Percentiles rank a stretch among this genome's conserved stretches.
Conservation (phyloP, 2,797 vertebrate species). For the Monodelphis domestica region DNA sequence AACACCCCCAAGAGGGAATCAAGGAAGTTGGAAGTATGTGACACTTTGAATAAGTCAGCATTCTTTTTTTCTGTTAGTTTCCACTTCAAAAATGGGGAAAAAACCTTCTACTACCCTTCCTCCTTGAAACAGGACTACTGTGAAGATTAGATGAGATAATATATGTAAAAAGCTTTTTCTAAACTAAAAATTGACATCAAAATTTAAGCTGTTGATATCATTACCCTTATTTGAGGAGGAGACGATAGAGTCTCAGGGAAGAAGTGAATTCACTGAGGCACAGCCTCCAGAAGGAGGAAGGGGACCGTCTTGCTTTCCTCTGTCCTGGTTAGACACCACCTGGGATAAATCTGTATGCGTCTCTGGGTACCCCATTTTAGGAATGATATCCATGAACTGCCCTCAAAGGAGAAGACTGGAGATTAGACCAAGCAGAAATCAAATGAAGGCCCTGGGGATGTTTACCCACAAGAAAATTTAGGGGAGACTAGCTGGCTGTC, state of each 20-base stretch:
- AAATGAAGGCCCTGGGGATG: too few relatives aligned
- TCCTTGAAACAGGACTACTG: background rate
- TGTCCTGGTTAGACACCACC: background rate
- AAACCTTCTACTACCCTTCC: background rate
- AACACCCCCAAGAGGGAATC: background rate
- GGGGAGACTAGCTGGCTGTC: background rate
- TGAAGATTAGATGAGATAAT: background rate
- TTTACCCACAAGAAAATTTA: background rate
- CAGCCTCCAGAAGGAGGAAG: background rate
- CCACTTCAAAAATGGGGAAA: background rate
- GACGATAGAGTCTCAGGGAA: background rate
- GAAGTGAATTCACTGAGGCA: background rate
- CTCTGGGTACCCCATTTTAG: background rate
- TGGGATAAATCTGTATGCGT: too few relatives aligned
- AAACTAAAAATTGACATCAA: background rate
- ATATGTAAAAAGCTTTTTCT: background rate
- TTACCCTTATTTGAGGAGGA: background rate
- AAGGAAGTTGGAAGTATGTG: background rate
- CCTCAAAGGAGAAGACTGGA: background rate
- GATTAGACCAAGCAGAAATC: background rate
- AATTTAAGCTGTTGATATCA: background rate
- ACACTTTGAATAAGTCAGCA: background rate
- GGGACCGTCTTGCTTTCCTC: background rate
- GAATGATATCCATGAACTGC: background rate
- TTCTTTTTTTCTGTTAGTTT: too few relatives aligned